Base-by-base conservation (phyloP, 1,140 invertebrate species). In the Drosophila neocordata region DNA sequence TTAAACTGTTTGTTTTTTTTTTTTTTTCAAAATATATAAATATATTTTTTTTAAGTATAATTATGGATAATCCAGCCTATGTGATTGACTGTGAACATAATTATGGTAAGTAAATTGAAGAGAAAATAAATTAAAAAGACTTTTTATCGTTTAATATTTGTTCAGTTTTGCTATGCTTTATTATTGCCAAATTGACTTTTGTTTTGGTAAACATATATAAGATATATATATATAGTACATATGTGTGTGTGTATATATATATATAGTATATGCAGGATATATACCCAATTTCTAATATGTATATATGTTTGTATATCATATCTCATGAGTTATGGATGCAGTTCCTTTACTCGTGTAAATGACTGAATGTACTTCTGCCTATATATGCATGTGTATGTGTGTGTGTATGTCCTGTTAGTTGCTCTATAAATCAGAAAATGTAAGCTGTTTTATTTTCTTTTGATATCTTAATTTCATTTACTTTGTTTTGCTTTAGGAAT, bases 121-220 rank as follows among this genome's bases (percentile, higher is more conserved):
- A 0, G 1, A 27, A 11, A 31, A 1, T 0, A 35, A 48, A 22
- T 3, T 15, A 15, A 1, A 13, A 22, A 65, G 6, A 27, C 12
- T 8, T 11, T 24, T 20, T 31, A 27, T 48, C 2, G 38, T 38
- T 55, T 55, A 70, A 53, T 31, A 35, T 63, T 80, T 72, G 31
- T 70, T 72, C 73, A 48, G 37, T 69, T 69, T 81, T 78, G 74
- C 74, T 87, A 87, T 78, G 74, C 74, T 87, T 87, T 85, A 82
- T 85, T 85, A 87, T 87, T 85, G 73, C 81, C 81, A 85, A 84
- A 84, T 85, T 85, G 81, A 85, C 68, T 79, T 63, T 56, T 55
- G 58, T 55, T 51, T 74, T 65, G 66, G 60, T 65, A 65, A 76
- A 76, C 56, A 76, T 70, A 76, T 75, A 69, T 52, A 24, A 34